phyloP scores from a whole-genome alignment of 2,888 invertebrate species.

The Lumbricus terrestris region DNA sequence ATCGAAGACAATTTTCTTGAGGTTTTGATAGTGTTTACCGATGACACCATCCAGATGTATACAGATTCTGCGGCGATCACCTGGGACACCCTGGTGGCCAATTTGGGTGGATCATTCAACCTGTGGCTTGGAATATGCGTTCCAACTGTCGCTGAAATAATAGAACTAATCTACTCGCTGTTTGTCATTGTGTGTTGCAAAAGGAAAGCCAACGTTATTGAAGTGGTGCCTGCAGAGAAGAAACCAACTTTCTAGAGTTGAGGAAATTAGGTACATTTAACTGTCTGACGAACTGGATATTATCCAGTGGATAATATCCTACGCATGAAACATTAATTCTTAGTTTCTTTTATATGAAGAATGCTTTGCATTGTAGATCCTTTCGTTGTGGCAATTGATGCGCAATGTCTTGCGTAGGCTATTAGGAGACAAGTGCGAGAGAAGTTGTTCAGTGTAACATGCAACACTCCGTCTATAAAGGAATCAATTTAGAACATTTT shows the following conservation, averaged over 20 bases:
- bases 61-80: neutral
- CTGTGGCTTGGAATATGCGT: slow-evolving; percentile 8
- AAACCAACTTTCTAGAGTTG: neutral
- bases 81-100: slow-evolving; percentile 12
- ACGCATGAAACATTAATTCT: too few species aligned
- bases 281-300: neutral
- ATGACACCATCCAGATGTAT: neutral
- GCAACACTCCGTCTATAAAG: too few species aligned
- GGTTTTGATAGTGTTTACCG: neutral
- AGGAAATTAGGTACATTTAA: neutral
- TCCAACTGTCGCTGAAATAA: slow-evolving; percentile 4
- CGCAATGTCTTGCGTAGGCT: too few species aligned
- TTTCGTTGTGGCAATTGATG: too few species aligned
- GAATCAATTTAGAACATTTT: too few species aligned
- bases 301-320: too few species aligned
- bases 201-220: neutral
- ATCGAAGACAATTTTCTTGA: slow-evolving; percentile 8
- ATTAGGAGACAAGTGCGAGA: too few species aligned
- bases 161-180: neutral
- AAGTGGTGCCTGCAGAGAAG: neutral
- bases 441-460: too few species aligned
- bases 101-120: slow-evolving; percentile 9
- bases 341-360: too few species aligned
- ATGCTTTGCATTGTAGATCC: too few species aligned
- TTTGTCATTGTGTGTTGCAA: neutral